phyloP scores from a whole-genome alignment of 1,140 invertebrate species.

The Stegodyphus mimosarum region DNA sequence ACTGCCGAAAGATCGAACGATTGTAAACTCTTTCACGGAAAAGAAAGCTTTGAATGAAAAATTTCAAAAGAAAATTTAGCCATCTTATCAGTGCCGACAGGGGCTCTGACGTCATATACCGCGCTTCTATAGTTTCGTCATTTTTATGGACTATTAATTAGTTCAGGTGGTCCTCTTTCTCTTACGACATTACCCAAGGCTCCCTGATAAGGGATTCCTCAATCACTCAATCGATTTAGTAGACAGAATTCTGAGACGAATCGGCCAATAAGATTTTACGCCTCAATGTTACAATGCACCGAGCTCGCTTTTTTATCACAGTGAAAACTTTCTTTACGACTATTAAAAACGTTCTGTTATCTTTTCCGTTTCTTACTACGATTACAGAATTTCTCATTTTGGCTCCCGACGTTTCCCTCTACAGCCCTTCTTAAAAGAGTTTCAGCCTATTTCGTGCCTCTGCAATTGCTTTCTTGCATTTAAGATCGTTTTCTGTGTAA shows the following conservation, averaged over 20 bases:
- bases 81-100: slow-evolving; percentile 17
- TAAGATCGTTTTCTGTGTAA: too few species aligned
- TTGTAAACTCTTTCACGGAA: slow-evolving; percentile 20
- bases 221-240: slow-evolving; percentile 35
- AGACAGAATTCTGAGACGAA: slow-evolving; percentile 5
- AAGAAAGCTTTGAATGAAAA: slow-evolving; percentile 35
- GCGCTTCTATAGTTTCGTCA: slow-evolving; percentile 30
- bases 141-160: slow-evolving; percentile 58
- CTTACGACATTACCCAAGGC: background rate
- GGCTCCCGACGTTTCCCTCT: too few species aligned
- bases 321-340: background rate
- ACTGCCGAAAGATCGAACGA: slow-evolving; percentile 43
- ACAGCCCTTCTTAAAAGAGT: too few species aligned
- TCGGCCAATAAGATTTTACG: slow-evolving; percentile 50
- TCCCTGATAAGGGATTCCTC: slow-evolving; percentile 40
- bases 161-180: slow-evolving; percentile 7
- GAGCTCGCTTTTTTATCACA: slow-evolving; percentile 32
- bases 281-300: slow-evolving; percentile 1
- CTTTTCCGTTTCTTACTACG: slow-evolving; percentile 6
- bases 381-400: too few species aligned
- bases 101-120: slow-evolving; percentile 35
- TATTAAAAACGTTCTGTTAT: slow-evolving; percentile 34
- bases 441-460: too few species aligned
- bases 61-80: slow-evolving; percentile 35
- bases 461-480: too few species aligned